These are phyloP conservation scores for Otolemur garnettii DNA, from an alignment of 2,113 vertebrate genomes.

Conservation along the genomic window DNA sequence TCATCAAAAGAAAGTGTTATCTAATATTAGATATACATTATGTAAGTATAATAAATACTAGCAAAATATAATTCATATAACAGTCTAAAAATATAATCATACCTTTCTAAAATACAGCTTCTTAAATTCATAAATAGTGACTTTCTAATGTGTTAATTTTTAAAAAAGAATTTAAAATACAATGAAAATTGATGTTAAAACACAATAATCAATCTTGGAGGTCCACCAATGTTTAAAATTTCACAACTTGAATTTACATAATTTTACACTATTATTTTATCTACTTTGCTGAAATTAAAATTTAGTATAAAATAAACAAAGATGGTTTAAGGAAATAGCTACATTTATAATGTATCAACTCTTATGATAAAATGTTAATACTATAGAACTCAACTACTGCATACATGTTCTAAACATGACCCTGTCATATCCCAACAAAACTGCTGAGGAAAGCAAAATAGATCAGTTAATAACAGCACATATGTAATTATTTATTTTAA, in stretches of 20 bases:
- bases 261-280: constrained; percentile 54
- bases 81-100: constrained; percentile 48
- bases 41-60: neutral
- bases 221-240: constrained; percentile 48
- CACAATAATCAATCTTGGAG: constrained; percentile 58
- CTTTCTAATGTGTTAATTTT: constrained; percentile 49
- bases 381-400: neutral
- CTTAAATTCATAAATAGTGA: constrained; percentile 31
- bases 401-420: constrained; percentile 26
- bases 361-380: constrained; percentile 54
- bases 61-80: neutral
- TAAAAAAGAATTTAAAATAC: constrained; percentile 38
- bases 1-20: constrained; percentile 19
- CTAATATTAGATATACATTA: constrained; percentile 11
- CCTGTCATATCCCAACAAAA: constrained; percentile 3
- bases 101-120: constrained; percentile 40
- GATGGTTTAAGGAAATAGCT: constrained; percentile 50
- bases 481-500: constrained; percentile 38
- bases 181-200: constrained; percentile 64
- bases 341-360: constrained; percentile 34
- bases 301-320: constrained; percentile 33
- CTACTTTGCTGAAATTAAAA: constrained; percentile 68
- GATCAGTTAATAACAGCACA: neutral
- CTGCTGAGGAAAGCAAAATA: constrained; percentile 53
- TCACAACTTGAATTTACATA: constrained; percentile 46